Percentiles rank a stretch among this genome's conserved stretches.
Conservation (phyloP, 1,140 invertebrate species). For the Megalopta genalis region DNA sequence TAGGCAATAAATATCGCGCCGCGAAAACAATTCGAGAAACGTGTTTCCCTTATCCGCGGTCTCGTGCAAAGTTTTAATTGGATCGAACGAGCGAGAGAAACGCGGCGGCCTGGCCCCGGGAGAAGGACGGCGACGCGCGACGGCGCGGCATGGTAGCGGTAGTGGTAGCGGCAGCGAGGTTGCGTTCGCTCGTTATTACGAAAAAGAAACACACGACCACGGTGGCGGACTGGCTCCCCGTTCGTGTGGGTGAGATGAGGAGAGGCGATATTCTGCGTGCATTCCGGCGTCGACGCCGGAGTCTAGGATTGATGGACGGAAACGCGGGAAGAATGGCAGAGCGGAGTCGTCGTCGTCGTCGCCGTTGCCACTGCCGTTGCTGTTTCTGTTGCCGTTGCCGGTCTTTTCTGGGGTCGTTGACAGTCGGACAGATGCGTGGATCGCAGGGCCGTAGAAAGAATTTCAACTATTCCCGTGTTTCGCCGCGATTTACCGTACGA, state of each 20-base stretch:
- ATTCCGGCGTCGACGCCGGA: slow-evolving; percentile 33
- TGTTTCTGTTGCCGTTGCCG: slow-evolving; percentile 36
- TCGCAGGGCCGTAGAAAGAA: slow-evolving; percentile 21
- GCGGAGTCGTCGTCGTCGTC: slow-evolving; percentile 30
- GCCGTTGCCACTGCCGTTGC: slow-evolving; percentile 28
- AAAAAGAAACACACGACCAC: slow-evolving; percentile 19
- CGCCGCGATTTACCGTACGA: not conserved
- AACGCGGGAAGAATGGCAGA: slow-evolving; percentile 56
- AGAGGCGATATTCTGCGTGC: slow-evolving; percentile 44
- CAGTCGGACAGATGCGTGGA: slow-evolving; percentile 46
- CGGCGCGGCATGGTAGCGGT: no score
- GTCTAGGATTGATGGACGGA: slow-evolving; percentile 57
- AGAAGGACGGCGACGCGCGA: not conserved
- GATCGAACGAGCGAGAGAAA: slow-evolving; percentile 21
- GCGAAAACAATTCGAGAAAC: slow-evolving; percentile 31
- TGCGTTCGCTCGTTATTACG: slow-evolving; percentile 26
- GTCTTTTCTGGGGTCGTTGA: slow-evolving; percentile 46
- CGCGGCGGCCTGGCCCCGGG: not conserved
- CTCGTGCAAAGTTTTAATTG: slow-evolving; percentile 45
- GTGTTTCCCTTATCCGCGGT: slow-evolving; percentile 41
- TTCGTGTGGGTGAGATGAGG: slow-evolving; percentile 33
- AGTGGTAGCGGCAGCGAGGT: not conserved
- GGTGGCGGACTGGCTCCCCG: not conserved
- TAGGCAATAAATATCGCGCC: slow-evolving; percentile 35
- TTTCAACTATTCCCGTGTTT: not conserved